Percentiles rank a stretch among this genome's conserved stretches.
These are phyloP conservation scores for Perizoma flavofasciatum DNA, from an alignment of 2,888 invertebrate genomes.

Conservation along the genomic window DNA sequence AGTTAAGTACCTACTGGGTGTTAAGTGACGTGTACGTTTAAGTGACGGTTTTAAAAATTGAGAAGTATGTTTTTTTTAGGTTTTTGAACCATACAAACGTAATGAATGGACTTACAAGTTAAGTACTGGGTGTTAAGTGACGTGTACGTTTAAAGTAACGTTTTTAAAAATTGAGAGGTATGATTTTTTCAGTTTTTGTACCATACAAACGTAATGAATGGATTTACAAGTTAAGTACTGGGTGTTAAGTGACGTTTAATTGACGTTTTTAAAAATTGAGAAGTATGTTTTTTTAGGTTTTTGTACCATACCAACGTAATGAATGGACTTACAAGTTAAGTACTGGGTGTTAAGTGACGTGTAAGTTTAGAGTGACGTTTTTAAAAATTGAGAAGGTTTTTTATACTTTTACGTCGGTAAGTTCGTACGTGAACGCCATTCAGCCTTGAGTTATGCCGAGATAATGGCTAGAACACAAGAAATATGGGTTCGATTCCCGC, in stretches of 20 bases:
- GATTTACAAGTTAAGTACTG: constrained; percentile 15
- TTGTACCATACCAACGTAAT: constrained; percentile 16
- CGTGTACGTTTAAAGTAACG: neutral
- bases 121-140: constrained; percentile 7
- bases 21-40: constrained; percentile 2
- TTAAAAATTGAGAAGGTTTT: neutral
- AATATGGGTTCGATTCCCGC: too few relatives aligned
- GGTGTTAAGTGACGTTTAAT: constrained; percentile 6
- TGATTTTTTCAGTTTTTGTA: constrained; percentile 18
- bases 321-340: constrained; percentile 17
- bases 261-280: neutral
- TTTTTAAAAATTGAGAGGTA: neutral
- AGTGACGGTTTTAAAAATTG: neutral
- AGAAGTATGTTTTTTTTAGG: constrained; percentile 1
- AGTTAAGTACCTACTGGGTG: constrained; percentile 10
- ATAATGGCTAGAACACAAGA: too few relatives aligned
- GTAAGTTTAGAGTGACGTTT: neutral
- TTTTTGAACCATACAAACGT: constrained; percentile 20
- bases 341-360: constrained; percentile 8
- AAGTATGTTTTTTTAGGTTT: constrained; percentile 14
- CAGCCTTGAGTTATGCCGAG: too few relatives aligned
- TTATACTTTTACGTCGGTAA: too few relatives aligned
- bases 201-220: constrained; percentile 14
- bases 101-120: constrained; percentile 20
- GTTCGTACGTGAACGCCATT: too few relatives aligned